Base-by-base conservation (phyloP, 2,797 vertebrate genomes). In the Xerus rutilus region DNA sequence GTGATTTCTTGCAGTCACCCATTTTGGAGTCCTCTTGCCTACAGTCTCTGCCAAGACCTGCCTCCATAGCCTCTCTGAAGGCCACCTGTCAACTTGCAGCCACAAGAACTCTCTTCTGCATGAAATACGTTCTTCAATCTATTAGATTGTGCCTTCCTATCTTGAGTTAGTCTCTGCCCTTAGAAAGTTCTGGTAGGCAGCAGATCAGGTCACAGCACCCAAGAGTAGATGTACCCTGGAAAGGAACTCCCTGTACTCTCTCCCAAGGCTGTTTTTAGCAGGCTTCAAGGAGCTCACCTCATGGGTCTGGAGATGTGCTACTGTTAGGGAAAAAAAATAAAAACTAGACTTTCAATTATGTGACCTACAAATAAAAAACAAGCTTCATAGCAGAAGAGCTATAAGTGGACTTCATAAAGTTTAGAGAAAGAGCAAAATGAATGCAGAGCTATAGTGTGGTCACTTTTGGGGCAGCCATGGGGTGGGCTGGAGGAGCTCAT, bases 361-460 rank as follows among this genome's bases (percentile, higher is more conserved):
- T 49, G 49, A 87, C 81, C 8, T 54, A 69, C 21, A 88, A 96
- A 86, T 25, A n/a, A 73, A 17, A 25, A 35, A 54, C 6, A 8
- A 73, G 11, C 0, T 1, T 96, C 77, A 93, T 3, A 54, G 77
- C 3, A 92, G 39, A 2, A 1, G n/a, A 65, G n/a, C 67, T 73
- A 13, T 39, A 77, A 91, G 43, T 49, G 0, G 6, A 84, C 23
- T 83, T 78, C 30, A 79, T 81, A 64, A 95, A 93, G 0, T 73
- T 14, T 47, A 78, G 17, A 14, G 43, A 54, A 28, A 77, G 70
- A 65, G 59, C 77, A 97, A 95, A 97, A 93, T 91, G 52, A 95
- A 91, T 0, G 5, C 0, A 0, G 62, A 87, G 49, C n/a, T 82
- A 13, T 23, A 79, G 76, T 79, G 57, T 3, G 1, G 69, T 72